Conservation (phyloP, 2,888 invertebrate genomes). For the Ellobium chinense region DNA sequence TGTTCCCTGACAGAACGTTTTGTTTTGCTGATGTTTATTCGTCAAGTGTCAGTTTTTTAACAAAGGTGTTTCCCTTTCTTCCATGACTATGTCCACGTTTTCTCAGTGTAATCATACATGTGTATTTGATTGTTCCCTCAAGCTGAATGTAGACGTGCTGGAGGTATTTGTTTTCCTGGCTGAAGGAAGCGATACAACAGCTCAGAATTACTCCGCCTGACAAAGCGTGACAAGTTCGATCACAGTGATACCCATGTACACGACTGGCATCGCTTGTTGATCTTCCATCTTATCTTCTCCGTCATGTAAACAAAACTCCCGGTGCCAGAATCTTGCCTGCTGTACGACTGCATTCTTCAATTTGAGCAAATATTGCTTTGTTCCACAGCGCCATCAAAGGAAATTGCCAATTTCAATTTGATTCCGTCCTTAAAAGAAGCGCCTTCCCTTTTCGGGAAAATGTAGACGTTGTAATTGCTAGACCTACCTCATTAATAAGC, state of each 20-base stretch:
- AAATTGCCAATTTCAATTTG: conserved; percentile 24
- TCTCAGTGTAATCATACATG: conserved; percentile 19
- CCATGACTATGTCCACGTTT: too few relatives aligned
- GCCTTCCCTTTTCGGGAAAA: background rate
- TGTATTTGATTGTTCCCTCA: conserved; percentile 25
- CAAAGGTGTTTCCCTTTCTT: background rate
- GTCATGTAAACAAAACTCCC: conserved; percentile 2
- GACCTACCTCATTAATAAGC: conserved; percentile 32
- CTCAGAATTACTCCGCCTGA: conserved; percentile 26
- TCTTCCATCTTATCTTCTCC: conserved; percentile 23
- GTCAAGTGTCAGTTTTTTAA: too few relatives aligned
- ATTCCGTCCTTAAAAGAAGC: background rate
- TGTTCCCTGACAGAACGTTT: too few relatives aligned
- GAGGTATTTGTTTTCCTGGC: background rate
- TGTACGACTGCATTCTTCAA: background rate
- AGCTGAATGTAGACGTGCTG: background rate
- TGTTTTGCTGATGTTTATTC: too few relatives aligned
- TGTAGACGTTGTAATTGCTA: conserved; percentile 31
- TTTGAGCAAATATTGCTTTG: conserved; percentile 31
- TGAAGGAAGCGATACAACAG: conserved; percentile 21
- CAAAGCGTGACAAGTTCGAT: background rate
- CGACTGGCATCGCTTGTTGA: conserved; percentile 4
- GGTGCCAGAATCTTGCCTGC: background rate
- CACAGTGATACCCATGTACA: conserved; percentile 17
- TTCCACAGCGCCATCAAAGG: conserved; percentile 13